Base-by-base conservation (phyloP, 2,888 invertebrate genomes). In the Frankliniella fusca region DNA sequence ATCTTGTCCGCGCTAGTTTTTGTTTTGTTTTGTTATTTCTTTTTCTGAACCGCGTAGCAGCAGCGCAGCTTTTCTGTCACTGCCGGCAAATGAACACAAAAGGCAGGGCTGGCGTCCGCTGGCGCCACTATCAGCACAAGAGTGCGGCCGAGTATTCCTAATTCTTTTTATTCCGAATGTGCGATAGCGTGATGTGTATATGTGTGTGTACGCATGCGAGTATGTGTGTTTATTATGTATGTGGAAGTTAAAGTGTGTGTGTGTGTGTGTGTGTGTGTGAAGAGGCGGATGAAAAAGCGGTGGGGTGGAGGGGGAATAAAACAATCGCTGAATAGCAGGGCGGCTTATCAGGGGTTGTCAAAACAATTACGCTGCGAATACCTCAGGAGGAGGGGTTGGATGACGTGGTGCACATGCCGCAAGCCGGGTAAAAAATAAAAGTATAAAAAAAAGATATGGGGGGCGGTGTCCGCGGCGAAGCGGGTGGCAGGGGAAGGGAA, bases 361-460 rank as follows among this genome's bases (percentile, higher is more conserved):
- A 76, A 76, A 76, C 70, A 76, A 76, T 76, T 76, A 76, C 70
- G 70, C 70, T 76, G 70, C 70, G 70, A 76, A 76, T 76, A 76
- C 70, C 27, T 76, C 70, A 76, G 70, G 70, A 76, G 70, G 70
- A 38, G 38, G 38, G 38, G 38, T 2, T 38, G 38, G 38, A 5
- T 38, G 38, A 38, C 38, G 38, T 38, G 38, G 38, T 38, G 38
- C 38, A 38, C 38, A 38, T 38, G 38, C 38, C 38, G 38, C 38
- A 38, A 5, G 38, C 38, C 38, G 38, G 38, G 38, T 38, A 38
- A 2, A 38, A 38, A 38, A 38, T 38, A 38, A 38, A 38, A 38
- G 5, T 38, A n/a, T n/a, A n/a, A 38, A 38, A 38, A 38, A 5
- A 38, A 38, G 38, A 38, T 38, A 38, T 38, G 38, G 38, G 38